Percentiles rank a stretch among this genome's conserved stretches.
Evolutionary conservation across 2,888 invertebrate species (phyloP).

Genomic region (Gymnoscelis rufifasciata): DNA sequence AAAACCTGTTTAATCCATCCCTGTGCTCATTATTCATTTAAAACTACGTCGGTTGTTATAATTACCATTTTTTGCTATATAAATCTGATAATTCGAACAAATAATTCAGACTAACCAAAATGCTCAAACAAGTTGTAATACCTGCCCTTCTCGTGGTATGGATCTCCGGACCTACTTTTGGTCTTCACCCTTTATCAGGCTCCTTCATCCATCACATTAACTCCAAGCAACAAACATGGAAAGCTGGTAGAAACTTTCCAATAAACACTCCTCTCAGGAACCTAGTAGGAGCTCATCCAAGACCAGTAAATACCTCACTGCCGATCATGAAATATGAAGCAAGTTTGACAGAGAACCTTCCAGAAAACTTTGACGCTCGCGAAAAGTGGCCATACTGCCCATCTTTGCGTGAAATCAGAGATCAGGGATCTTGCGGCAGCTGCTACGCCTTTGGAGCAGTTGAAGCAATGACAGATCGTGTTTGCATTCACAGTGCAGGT

Average conservation of each 20-base stretch:
- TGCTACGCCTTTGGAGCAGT: conserved; percentile 94
- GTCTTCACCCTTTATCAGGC: conserved; percentile 79
- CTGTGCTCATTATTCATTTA: not conserved
- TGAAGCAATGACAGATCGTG: conserved; percentile 82
- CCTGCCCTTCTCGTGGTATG: not conserved
- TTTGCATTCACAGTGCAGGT: conserved; percentile 89
- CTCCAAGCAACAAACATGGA: conserved; percentile 83
- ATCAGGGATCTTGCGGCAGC: conserved; percentile 93
- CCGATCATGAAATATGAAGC: conserved; percentile 41
- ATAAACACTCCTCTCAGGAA: conserved; percentile 74
- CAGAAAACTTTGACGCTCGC: conserved; percentile 89
- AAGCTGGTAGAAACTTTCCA: conserved; percentile 87
- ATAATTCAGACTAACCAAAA: not conserved
- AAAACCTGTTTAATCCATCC: too few relatives aligned
- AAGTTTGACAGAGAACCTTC: conserved; percentile 72
- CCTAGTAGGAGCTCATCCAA: conserved; percentile 84
- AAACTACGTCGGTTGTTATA: too few relatives aligned
- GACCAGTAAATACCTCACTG: conserved; percentile 32
- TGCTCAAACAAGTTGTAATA: not conserved
- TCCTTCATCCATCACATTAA: conserved; percentile 86
- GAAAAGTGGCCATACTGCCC: conserved; percentile 90
- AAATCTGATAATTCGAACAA: too few relatives aligned
- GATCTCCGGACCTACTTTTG: conserved; percentile 14
- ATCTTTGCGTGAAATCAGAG: conserved; percentile 88
- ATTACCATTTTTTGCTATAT: too few relatives aligned